A percentile compares a stretch with the other conserved stretches of the same genome.
Conservation (phyloP, 2,888 invertebrate genomes). For the Aleiodes leptofemur region DNA sequence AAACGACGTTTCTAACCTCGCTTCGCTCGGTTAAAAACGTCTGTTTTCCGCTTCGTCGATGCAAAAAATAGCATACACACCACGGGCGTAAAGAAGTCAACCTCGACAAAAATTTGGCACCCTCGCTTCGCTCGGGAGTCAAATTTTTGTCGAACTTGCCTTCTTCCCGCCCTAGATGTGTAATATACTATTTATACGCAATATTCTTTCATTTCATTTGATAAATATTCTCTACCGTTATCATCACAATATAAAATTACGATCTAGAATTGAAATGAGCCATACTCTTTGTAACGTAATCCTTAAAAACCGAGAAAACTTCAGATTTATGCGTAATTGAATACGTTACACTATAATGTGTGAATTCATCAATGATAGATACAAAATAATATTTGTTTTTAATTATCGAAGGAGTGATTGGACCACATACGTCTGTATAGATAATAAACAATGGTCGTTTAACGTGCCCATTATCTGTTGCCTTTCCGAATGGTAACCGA, state of each 20-base stretch:
- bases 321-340: constrained; percentile 44
- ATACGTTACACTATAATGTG: constrained; percentile 47
- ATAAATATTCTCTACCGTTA: constrained; percentile 67
- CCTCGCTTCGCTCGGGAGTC: no score
- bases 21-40: no score
- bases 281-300: constrained; percentile 47
- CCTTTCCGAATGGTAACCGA: constrained; percentile 62
- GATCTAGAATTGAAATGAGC: no score
- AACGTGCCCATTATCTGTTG: constrained; percentile 48
- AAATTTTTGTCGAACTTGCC: no score
- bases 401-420: neutral
- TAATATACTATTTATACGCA: constrained; percentile 65
- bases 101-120: no score
- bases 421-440: constrained; percentile 47
- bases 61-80: no score
- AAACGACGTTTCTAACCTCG: no score
- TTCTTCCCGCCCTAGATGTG: no score
- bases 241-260: no score
- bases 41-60: no score
- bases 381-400: constrained; percentile 49
- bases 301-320: constrained; percentile 44
- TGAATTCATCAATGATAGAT: constrained; percentile 44
- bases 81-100: no score
- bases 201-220: constrained; percentile 63
- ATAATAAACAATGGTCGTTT: constrained; percentile 64